Conservation (phyloP, 2,797 vertebrate species). For the Limosa lapponica region DNA sequence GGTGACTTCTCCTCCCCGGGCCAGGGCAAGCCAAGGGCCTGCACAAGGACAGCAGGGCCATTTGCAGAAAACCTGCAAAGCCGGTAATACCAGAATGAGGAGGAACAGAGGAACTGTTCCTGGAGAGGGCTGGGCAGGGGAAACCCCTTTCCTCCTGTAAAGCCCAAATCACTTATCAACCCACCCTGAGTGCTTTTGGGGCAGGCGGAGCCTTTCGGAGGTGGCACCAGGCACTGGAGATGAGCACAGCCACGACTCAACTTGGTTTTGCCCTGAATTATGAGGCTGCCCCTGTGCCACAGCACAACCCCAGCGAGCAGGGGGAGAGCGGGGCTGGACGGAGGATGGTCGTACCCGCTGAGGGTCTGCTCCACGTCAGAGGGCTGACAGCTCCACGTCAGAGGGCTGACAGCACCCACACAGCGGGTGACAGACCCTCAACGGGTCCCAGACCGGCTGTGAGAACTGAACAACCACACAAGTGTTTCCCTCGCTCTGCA, state of each 20-base stretch:
- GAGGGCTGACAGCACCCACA: neutral
- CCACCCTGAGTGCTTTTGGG: neutral
- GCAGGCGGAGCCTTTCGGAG: neutral
- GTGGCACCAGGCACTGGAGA: neutral
- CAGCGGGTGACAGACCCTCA: neutral
- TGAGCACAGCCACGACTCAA: fast-evolving
- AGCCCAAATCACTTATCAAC: neutral
- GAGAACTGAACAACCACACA: neutral
- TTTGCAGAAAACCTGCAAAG: conserved; percentile 23
- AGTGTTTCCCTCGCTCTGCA: neutral
- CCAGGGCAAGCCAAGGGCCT: neutral
- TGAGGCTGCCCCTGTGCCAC: neutral
- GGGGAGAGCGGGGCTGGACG: neutral
- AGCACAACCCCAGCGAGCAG: neutral
- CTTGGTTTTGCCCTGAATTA: neutral
- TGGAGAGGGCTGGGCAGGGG: neutral
- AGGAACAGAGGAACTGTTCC: neutral
- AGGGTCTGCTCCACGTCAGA: neutral
- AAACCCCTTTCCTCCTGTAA: neutral
- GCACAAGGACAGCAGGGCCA: neutral
- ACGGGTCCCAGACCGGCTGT: fast-evolving
- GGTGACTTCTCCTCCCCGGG: neutral
- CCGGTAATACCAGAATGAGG: neutral
- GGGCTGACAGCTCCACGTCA: neutral
- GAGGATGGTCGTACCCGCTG: neutral